Conservation (phyloP, 1,140 invertebrate genomes). For the Heliothis subflexa region DNA sequence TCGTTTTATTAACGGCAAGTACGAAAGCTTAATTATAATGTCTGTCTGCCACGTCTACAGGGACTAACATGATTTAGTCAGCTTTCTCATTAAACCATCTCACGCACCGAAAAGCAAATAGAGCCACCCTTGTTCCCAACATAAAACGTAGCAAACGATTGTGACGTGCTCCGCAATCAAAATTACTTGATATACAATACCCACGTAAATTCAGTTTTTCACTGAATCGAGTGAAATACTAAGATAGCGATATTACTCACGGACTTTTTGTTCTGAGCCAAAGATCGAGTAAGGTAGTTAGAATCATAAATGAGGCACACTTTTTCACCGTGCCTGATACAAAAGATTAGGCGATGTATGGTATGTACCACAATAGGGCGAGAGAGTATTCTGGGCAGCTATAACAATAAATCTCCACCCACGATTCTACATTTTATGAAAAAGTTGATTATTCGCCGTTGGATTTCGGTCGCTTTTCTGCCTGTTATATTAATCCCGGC, state of each 20-base stretch:
- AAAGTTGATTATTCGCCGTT: slow-evolving; percentile 13
- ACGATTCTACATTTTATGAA: slow-evolving; percentile 37
- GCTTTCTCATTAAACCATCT: slow-evolving; percentile 48
- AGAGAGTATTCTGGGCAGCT: slow-evolving; percentile 29
- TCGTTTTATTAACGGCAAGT: neutral
- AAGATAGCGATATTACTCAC: slow-evolving; percentile 32
- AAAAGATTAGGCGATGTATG: slow-evolving; percentile 35
- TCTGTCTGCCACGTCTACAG: slow-evolving; percentile 6
- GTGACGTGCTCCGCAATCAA: slow-evolving; percentile 54
- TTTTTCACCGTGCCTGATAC: slow-evolving; percentile 36
- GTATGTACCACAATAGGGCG: slow-evolving; percentile 27
- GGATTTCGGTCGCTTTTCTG: slow-evolving; percentile 16
- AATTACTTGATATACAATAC: slow-evolving; percentile 41
- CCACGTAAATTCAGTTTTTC: slow-evolving; percentile 5
- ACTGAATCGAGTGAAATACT: neutral
- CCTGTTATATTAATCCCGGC: slow-evolving; percentile 13
- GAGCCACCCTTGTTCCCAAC: slow-evolving; percentile 48
- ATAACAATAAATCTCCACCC: slow-evolving; percentile 43
- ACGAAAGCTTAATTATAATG: neutral
- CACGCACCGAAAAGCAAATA: slow-evolving; percentile 53
- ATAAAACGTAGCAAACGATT: slow-evolving; percentile 58
- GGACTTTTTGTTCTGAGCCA: slow-evolving; percentile 27
- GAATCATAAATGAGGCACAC: slow-evolving; percentile 30
- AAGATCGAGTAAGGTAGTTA: slow-evolving; percentile 31
- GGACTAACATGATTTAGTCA: slow-evolving; percentile 22